Percentiles rank a stretch among this genome's conserved stretches.
These are phyloP conservation scores for Halichoerus grypus DNA, from an alignment of 2,113 vertebrate species.

Conservation along the genomic window DNA sequence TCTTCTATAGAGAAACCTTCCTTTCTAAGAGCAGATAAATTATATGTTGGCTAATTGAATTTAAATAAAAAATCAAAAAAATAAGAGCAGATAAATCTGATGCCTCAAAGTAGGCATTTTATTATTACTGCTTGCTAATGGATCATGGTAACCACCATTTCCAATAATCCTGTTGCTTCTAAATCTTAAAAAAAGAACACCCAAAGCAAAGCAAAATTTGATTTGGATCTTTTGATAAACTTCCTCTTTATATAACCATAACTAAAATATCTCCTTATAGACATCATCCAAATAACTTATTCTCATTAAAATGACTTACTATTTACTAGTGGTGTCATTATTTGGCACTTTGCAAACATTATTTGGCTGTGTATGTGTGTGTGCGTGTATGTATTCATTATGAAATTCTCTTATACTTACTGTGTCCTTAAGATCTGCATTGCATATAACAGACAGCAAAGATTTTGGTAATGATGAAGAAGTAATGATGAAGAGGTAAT, in stretches of 20 bases:
- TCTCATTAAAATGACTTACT: not conserved
- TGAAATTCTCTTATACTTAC: not conserved
- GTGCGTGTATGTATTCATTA: not conserved
- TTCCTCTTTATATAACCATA: not conserved
- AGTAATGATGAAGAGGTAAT: not conserved
- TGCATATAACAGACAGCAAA: not conserved
- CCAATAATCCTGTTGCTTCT: not conserved
- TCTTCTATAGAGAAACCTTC: not conserved
- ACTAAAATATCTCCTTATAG: not conserved
- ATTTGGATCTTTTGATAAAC: not conserved
- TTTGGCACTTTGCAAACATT: not conserved
- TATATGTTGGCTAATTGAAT: not conserved
- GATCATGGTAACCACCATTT: not conserved
- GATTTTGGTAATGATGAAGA: not conserved
- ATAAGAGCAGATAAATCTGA: not conserved
- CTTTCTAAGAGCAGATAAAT: not conserved
- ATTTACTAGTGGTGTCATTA: not conserved
- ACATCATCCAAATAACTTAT: not conserved
- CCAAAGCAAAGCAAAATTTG: not conserved
- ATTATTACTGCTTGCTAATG: not conserved
- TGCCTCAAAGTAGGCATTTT: not conserved
- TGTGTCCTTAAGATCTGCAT: not conserved
- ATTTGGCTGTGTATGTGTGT: not conserved
- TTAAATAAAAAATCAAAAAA: not conserved
- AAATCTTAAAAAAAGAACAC: not conserved